phyloP scores from a whole-genome alignment of 2,888 invertebrate genomes.

The Bhutanitis thaidina region DNA sequence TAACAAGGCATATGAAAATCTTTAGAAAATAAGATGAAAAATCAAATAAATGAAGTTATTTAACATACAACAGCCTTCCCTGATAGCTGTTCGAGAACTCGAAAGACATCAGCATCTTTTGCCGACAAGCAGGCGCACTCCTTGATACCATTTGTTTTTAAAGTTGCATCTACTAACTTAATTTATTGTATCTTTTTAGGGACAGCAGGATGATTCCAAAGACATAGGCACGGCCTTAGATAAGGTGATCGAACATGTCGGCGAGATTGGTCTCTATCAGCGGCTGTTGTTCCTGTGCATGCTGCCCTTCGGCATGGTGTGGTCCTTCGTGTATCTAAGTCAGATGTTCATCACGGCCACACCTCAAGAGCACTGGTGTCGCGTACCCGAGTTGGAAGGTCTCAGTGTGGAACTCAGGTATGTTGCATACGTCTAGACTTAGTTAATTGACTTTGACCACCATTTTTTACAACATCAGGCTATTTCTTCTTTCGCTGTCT shows the following conservation, averaged over 20 bases:
- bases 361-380: slow-evolving; percentile 62
- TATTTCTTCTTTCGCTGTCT: no score
- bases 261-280: slow-evolving; percentile 65
- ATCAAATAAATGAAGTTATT: no score
- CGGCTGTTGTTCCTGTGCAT: slow-evolving; percentile 54
- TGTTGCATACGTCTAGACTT: not conserved
- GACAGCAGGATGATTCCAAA: slow-evolving; percentile 33
- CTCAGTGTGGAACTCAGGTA: slow-evolving; percentile 54
- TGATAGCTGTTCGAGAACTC: no score
- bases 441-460: no score
- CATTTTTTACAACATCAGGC: no score
- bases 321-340: slow-evolving; percentile 64
- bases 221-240: slow-evolving; percentile 50
- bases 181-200: slow-evolving; percentile 21
- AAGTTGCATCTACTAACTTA: not conserved
- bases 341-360: slow-evolving; percentile 69
- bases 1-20: no score
- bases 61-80: no score
- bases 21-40: no score
- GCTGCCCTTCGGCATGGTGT: slow-evolving; percentile 62
- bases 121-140: no score
- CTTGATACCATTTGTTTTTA: no score
- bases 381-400: slow-evolving; percentile 52
- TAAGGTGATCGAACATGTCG: slow-evolving; percentile 52
- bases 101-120: no score